These are phyloP conservation scores for Chydorus sphaericus DNA, from an alignment of 2,888 invertebrate species.

Conservation along the genomic window DNA sequence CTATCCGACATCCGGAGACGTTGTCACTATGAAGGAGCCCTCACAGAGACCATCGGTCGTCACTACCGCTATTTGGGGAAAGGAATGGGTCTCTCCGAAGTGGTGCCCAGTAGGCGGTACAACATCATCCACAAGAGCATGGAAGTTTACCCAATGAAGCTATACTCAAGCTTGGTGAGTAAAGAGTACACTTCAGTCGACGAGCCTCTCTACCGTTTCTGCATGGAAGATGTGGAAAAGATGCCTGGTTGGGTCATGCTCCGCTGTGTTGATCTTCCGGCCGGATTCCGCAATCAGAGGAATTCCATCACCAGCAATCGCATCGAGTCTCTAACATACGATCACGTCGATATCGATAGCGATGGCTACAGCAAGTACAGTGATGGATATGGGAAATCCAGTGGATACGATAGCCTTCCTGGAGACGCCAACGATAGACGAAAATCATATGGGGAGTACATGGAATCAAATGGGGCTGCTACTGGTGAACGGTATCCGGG, in stretches of 20 bases:
- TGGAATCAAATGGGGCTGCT: too few relatives aligned
- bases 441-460: conserved; percentile 14
- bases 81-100: conserved; percentile 10
- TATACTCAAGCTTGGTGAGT: conserved; percentile 18
- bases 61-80: conserved; percentile 16
- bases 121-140: conserved; percentile 22
- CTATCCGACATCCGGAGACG: conserved; percentile 15
- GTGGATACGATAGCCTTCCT: conserved; percentile 14
- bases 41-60: conserved; percentile 16
- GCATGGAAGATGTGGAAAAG: conserved; percentile 22
- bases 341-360: neutral
- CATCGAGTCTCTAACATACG: neutral
- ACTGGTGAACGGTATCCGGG: neutral
- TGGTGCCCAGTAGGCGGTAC: conserved; percentile 21
- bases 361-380: neutral
- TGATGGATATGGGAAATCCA: conserved; percentile 11
- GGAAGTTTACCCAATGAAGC: conserved; percentile 21
- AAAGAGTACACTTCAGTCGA: conserved; percentile 21
- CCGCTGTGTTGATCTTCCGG: conserved; percentile 12
- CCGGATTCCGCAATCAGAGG: neutral
- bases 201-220: conserved; percentile 20
- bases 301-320: neutral
- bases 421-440: conserved; percentile 1
- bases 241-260: conserved; percentile 16
- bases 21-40: conserved; percentile 18